Base-by-base conservation (phyloP, 2,113 vertebrate species). In the Cinclus mexicanus region DNA sequence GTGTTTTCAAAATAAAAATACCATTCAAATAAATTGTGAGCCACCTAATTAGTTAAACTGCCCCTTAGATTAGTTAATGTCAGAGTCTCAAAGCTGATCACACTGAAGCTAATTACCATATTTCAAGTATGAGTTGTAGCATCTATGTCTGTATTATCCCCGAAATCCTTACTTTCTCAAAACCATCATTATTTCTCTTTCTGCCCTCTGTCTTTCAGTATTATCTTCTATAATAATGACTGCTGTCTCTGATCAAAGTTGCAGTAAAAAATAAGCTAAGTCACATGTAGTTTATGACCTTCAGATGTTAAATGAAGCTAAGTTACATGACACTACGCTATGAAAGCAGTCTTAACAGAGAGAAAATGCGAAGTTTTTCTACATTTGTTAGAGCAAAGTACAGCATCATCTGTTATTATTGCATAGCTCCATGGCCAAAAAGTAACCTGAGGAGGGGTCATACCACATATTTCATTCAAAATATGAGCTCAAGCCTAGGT, bases 361-460 rank as follows among this genome's bases (percentile, higher is more conserved):
- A 83, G n/a, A 83, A 72, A 90, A 41, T 29, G 80, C 37, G 22
- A 50, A 85, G 33, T 80, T 83, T 68, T 79, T 39, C 35, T 89
- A 33, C 44, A 8, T 83, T 88, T 90, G 22, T 52, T 75, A 56
- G 31, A 87, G 41, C 1, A 0, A 49, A 9, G 18, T 35, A 57
- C 1, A 5, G 42, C 33, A 80, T 79, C 18, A 33, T 61, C 55
- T 83, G 39, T 33, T 85, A 61, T 59, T 88, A 41, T 60, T 28
- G 28, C 0, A 0, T 14, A 59, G 29, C 23, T 72, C 46, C 70
- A 26, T 6, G 61, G 79, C 68, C 82, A 90, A 65, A 87, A 91
- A 67, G 81, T 87, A 95, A 95, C 61, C 65, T 37, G 53, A 95
- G 67, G 10, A 87, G 67, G 44, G 75, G 59, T 91, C 75, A 83